These are phyloP conservation scores for Nephotettix cincticeps DNA, from an alignment of 1,140 invertebrate genomes.

Conservation along the genomic window DNA sequence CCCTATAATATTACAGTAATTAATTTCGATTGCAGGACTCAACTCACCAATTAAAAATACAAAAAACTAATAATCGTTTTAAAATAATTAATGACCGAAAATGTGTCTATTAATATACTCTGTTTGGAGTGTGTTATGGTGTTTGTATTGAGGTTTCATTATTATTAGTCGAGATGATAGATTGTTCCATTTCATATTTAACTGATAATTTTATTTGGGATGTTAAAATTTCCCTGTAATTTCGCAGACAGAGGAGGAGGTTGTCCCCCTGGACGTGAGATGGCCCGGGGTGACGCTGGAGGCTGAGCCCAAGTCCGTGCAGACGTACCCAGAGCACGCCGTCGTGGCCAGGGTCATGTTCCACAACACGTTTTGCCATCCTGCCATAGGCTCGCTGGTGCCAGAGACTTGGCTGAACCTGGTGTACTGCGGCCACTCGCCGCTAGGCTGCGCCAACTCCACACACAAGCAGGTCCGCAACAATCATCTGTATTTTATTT, in stretches of 20 bases:
- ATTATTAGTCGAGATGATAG: neutral
- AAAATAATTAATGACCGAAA: too few relatives aligned
- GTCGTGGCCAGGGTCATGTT: slow-evolving; percentile 71
- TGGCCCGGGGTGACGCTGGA: slow-evolving; percentile 72
- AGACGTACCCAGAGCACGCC: slow-evolving; percentile 72
- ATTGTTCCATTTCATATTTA: neutral
- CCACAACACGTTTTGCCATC: slow-evolving; percentile 52
- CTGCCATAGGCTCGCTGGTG: slow-evolving; percentile 56
- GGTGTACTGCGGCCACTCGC: slow-evolving; percentile 70
- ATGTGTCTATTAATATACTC: too few relatives aligned
- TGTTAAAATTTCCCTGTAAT: too few relatives aligned
- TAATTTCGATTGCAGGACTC: too few relatives aligned
- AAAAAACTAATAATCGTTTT: too few relatives aligned
- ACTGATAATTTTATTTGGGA: neutral
- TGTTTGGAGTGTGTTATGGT: too few relatives aligned
- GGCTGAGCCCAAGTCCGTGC: slow-evolving; percentile 68
- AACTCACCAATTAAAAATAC: too few relatives aligned
- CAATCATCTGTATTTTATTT: slow-evolving; percentile 6
- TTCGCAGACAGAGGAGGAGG: slow-evolving; percentile 35
- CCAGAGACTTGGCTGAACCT: slow-evolving; percentile 72
- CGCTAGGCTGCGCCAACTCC: slow-evolving; percentile 50
- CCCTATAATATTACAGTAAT: too few relatives aligned
- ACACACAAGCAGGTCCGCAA: slow-evolving; percentile 52
- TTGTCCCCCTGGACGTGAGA: slow-evolving; percentile 67
- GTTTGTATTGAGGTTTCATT: too few relatives aligned